These are phyloP conservation scores for Drosophila tristis DNA, from an alignment of 1,140 invertebrate genomes.

Conservation along the genomic window DNA sequence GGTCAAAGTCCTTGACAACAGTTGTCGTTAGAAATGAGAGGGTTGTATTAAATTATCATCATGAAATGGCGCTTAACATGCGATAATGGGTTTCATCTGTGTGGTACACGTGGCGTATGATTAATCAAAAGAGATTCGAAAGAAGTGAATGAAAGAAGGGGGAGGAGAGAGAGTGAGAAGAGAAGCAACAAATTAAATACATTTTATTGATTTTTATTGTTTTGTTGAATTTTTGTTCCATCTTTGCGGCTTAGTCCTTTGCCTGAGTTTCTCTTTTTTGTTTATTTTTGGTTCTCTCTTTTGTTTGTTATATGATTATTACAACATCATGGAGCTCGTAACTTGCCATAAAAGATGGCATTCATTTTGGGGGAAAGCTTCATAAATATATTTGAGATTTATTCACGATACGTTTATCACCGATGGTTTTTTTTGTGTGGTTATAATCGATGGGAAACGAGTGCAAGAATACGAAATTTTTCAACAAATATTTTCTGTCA, in stretches of 20 bases:
- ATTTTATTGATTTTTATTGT: conserved; percentile 59
- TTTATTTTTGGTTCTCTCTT: conserved; percentile 6
- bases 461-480: too few species aligned
- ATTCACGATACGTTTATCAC: too few species aligned
- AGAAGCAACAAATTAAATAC: conserved; percentile 32
- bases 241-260: conserved; percentile 24
- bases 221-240: conserved; percentile 24
- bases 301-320: conserved; percentile 51
- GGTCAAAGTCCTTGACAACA: conserved; percentile 67
- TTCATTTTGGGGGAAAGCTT: too few species aligned
- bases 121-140: conserved; percentile 51
- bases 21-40: conserved; percentile 21
- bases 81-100: conserved; percentile 28
- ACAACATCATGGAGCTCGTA: conserved; percentile 39
- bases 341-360: conserved; percentile 18
- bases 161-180: neutral
- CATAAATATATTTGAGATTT: too few species aligned
- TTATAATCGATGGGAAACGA: too few species aligned
- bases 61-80: neutral
- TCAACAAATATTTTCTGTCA: too few species aligned
- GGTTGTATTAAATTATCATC: conserved; percentile 25
- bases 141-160: too few species aligned
- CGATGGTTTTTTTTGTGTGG: too few species aligned
- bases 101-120: conserved; percentile 54
- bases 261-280: conserved; percentile 10